Evolutionary conservation across 2,113 vertebrate species (phyloP), one percentile per base, ranked within the genome.

Genomic region (Odobenus rosmarus): DNA sequence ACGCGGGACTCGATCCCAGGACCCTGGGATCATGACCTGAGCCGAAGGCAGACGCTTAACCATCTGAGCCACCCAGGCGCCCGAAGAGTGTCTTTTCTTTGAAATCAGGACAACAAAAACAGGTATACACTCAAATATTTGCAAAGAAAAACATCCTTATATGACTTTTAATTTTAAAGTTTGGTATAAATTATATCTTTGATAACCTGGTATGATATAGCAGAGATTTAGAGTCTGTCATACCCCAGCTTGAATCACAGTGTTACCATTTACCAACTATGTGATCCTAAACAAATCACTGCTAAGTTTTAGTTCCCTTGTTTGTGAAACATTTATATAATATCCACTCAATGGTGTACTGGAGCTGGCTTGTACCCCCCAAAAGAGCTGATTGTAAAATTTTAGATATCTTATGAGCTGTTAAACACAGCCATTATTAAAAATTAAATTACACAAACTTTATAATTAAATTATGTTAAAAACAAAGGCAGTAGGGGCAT

Each of bases 381-480:
- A 39, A 15, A 91, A 71, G 18, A 77, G 49, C 26, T 53, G 16
- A 36, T 62, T 69, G 49, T 74, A 79, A 39, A 49, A 69, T 79
- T 85, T 77, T 84, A 77, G 57, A 46, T 57, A 26, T 69, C 55
- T 90, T 90, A 55, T 7, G 67, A 95, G 28, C 46, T 51, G 39
- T 71, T 86, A 91, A 59, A 31, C 61, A 33, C 53, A 85, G 23
- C 61, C 23, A 28, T 71, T n/a, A 51, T 86, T 86, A 51, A 71
- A 91, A 86, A 61, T 69, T 79, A 95, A 95, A 59, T 86, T 86
- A 59, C 19, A 55, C 77, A 59, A 86, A 80, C 42, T 86, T 74
- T 86, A 59, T 49, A 80, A 46, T 93, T 88, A 89, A 92, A 57
- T 88, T 94, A 33, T 42, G 7, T 90, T 90, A 74, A 77, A 90